Percentiles rank a stretch among this genome's conserved stretches.
Evolutionary conservation across 2,888 invertebrate genomes (phyloP).

Genomic region (Diplolepis rosae): DNA sequence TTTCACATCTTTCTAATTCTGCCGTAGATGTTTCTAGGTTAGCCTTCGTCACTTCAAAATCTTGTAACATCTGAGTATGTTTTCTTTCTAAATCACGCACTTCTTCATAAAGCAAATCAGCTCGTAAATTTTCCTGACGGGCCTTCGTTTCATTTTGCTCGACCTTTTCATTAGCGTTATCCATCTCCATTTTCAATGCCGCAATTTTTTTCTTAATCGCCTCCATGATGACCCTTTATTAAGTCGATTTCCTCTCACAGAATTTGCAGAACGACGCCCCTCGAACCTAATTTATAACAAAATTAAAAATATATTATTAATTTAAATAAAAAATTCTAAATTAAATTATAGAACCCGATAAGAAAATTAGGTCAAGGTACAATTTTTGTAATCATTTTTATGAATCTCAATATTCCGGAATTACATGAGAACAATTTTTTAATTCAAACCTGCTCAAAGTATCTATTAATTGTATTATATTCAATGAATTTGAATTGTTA

Average conservation of each 20-base stretch:
- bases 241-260: constrained; percentile 31
- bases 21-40: constrained; percentile 91
- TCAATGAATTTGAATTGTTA: background rate
- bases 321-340: background rate
- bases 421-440: no score
- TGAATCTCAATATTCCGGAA: no score
- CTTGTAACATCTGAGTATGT: constrained; percentile 93
- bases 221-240: constrained; percentile 76
- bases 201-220: constrained; percentile 86
- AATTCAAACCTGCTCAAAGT: no score
- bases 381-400: no score
- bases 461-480: no score
- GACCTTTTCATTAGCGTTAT: constrained; percentile 80
- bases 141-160: constrained; percentile 80
- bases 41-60: constrained; percentile 91
- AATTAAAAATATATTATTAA: constrained; percentile 4
- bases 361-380: no score
- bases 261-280: constrained; percentile 24
- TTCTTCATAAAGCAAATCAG: constrained; percentile 86
- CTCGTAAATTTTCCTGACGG: constrained; percentile 74
- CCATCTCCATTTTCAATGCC: constrained; percentile 83
- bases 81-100: constrained; percentile 96
- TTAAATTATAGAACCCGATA: background rate
- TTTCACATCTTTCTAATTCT: constrained; percentile 96
- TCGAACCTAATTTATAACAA: constrained; percentile 32